Conservation (phyloP, 2,888 invertebrate genomes). For the Busseola fusca region DNA sequence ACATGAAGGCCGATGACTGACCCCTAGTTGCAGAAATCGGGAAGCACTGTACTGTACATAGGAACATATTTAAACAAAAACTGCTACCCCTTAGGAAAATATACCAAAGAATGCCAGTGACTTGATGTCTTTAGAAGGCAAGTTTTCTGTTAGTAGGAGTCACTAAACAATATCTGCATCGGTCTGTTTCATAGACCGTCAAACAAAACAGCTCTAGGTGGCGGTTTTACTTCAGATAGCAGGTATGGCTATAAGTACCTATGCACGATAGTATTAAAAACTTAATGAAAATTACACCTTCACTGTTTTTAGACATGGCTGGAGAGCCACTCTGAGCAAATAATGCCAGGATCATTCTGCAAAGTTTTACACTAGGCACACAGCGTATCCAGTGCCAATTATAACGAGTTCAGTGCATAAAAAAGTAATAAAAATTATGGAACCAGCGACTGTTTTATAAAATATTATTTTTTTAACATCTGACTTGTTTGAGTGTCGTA, state of each 20-base stretch:
- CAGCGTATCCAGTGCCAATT: background rate
- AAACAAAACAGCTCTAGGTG: background rate
- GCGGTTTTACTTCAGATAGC: background rate
- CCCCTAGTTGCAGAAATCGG: conserved; percentile 30
- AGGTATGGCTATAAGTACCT: conserved; percentile 4
- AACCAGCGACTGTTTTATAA: conserved; percentile 27
- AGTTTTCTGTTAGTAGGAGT: background rate
- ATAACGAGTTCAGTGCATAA: conserved; percentile 20
- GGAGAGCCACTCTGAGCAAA: background rate
- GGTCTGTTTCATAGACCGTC: background rate
- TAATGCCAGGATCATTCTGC: conserved; percentile 11
- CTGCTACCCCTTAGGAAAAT: too few relatives aligned
- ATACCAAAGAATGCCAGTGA: background rate
- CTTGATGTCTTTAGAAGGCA: background rate
- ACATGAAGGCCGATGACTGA: conserved; percentile 65
- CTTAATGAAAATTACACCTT: conserved; percentile 29
- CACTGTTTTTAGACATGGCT: conserved; percentile 10
- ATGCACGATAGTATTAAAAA: conserved; percentile 17
- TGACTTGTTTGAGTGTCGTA: conserved; percentile 31
- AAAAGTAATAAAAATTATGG: conserved; percentile 25
- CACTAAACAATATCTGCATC: background rate
- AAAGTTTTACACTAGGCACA: conserved; percentile 5
- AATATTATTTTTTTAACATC: conserved; percentile 37
- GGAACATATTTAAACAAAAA: background rate
- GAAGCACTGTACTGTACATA: too few relatives aligned